Evolutionary conservation across 2,797 vertebrate species (phyloP).

Genomic region (Streptopelia turtur): DNA sequence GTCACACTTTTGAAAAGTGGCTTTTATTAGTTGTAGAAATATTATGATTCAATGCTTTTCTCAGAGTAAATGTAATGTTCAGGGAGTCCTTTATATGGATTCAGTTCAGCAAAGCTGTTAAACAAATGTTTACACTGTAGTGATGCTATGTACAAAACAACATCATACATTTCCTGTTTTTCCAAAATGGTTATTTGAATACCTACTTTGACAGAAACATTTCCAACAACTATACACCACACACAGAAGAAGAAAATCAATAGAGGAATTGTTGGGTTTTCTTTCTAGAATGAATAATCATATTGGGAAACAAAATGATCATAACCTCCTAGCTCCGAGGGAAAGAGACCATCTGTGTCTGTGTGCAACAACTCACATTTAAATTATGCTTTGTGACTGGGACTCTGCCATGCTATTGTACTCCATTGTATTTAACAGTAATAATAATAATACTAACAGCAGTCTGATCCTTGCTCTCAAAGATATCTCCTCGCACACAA

Average conservation of each 20-base stretch:
- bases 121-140: not conserved
- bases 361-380: not conserved
- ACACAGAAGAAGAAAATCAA: not conserved
- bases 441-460: not conserved
- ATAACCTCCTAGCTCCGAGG: not conserved
- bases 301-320: not conserved
- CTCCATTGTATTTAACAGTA: not conserved
- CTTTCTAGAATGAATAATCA: not conserved
- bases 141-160: not conserved
- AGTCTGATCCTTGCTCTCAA: not conserved
- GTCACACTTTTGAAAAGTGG: not conserved
- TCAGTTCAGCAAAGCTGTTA: not conserved
- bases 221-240: not conserved
- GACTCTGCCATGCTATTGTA: not conserved
- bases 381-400: not conserved
- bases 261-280: not conserved
- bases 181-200: not conserved
- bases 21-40: slow-evolving; percentile 1
- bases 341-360: not conserved
- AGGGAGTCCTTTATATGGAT: not conserved
- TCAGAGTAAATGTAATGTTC: not conserved
- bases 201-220: not conserved
- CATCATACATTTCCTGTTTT: not conserved
- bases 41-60: not conserved
- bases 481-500: not conserved